Base-by-base conservation (phyloP, 1,140 invertebrate genomes). In the Bombus difficillimus region DNA sequence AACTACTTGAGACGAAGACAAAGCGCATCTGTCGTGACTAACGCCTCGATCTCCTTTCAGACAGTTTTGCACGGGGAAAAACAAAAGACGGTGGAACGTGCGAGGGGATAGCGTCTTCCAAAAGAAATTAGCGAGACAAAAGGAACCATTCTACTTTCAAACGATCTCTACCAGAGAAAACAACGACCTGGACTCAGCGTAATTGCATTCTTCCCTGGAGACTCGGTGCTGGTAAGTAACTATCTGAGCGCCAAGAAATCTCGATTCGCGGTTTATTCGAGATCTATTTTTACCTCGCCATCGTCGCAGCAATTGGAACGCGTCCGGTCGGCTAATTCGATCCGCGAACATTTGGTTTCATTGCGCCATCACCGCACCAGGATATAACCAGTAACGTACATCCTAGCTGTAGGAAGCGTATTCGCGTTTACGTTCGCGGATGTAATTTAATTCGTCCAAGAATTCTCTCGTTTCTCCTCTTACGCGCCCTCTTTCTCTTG, bases 51-150 rank as follows among this genome's bases (percentile, higher is more conserved):
- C n/a, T 57, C 59, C 37, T 43, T 73, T 72, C 37, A 22, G 5
- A 12, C 34, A 18, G 13, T 39, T 18, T 68, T 57, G 43, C 22
- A 57, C 18, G n/a, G 6, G 3, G 8, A 25, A 34, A 79, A 62
- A 62, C 28, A n/a, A 57, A 22, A 12, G 47, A 12, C 28, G 68
- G 0, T 1, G 12, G 10, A 6, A 39, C 68, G 37, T 28, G 37
- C 37, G 25, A 39, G 69, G n/a, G 39, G 5, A 32, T 13, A 34
- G 0, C 39, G 13, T 13, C 28, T 39, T 32, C 62, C 32, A 77
- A 77, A 83, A 74, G 81, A 83, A 77, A 83, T 83, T 83, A 83
- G 62, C 5, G 10, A 15, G 43, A 77, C 73, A 83, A 83, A 83
- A 28, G 39, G 72, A 32, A 28, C 25, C 10, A 59, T 53, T 77